Percentiles rank a stretch among this genome's conserved stretches.
These are phyloP conservation scores for Liopterus haemorrhoidalis DNA, from an alignment of 2,888 invertebrate species.

Conservation along the genomic window DNA sequence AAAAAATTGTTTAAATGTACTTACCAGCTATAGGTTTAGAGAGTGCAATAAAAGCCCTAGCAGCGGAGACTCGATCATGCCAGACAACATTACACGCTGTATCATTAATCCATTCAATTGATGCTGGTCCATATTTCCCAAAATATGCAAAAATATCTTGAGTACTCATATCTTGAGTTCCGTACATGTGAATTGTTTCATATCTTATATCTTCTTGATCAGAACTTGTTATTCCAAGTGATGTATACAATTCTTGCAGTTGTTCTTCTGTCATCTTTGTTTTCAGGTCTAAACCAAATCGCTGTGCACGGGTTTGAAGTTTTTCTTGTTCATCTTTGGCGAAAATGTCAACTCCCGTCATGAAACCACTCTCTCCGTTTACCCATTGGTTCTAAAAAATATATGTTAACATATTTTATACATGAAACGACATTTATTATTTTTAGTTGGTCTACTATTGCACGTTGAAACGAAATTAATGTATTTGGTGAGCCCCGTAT, in stretches of 20 bases:
- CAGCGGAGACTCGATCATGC: constrained; percentile 53
- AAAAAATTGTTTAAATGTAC: too few relatives aligned
- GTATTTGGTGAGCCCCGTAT: too few relatives aligned
- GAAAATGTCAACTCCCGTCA: constrained; percentile 49
- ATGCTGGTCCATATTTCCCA: constrained; percentile 66
- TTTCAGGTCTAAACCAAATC: constrained; percentile 50
- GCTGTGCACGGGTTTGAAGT: constrained; percentile 51
- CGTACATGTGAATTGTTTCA: constrained; percentile 70
- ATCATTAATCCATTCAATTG: constrained; percentile 77
- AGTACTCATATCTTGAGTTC: constrained; percentile 68
- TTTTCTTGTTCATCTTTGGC: constrained; percentile 49
- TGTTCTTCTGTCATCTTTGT: constrained; percentile 45
- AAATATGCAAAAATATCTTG: constrained; percentile 76
- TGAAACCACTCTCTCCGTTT: constrained; percentile 44
- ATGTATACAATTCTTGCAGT: constrained; percentile 42
- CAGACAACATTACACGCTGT: constrained; percentile 69
- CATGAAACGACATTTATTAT: too few relatives aligned
- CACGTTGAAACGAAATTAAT: too few relatives aligned
- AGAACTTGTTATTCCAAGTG: constrained; percentile 53
- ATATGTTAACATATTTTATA: too few relatives aligned
- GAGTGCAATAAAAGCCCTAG: constrained; percentile 53
- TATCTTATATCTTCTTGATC: constrained; percentile 61
- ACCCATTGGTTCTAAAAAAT: constrained; percentile 29
- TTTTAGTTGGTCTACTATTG: too few relatives aligned
- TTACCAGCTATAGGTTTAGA: constrained; percentile 49